Percentiles rank a stretch among this genome's conserved stretches.
phyloP scores from a whole-genome alignment of 2,888 invertebrate genomes.

The Drosophila atripex region DNA sequence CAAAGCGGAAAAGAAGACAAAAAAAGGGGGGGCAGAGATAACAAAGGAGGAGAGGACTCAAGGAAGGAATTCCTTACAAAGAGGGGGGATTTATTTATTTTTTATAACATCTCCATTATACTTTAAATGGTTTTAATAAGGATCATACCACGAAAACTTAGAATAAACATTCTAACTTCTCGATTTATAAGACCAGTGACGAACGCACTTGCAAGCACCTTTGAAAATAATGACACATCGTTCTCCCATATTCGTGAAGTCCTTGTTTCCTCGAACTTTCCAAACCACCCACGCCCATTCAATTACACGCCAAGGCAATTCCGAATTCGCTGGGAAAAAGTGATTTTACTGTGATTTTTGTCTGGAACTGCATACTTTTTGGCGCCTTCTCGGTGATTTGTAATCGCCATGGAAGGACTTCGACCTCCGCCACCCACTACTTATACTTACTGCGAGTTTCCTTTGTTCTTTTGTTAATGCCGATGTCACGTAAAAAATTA shows the following conservation, averaged over 20 bases:
- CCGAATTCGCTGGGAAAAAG: conserved; percentile 32
- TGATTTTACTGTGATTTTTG: conserved; percentile 62
- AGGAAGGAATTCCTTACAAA: conserved; percentile 23
- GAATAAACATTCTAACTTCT: too few relatives aligned
- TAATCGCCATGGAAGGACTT: conserved; percentile 40
- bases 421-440: conserved; percentile 28
- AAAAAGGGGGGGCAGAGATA: conserved; percentile 6
- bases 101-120: background rate
- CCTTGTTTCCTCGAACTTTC: conserved; percentile 16
- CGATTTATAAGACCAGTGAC: background rate
- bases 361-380: conserved; percentile 65
- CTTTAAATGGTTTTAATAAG: background rate
- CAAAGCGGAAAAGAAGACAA: conserved; percentile 42
- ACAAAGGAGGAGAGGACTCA: conserved; percentile 3
- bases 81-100: conserved; percentile 13
- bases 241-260: background rate
- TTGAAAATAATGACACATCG: background rate
- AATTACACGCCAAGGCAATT: conserved; percentile 57
- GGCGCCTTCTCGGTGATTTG: conserved; percentile 69
- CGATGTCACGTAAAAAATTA: conserved; percentile 75
- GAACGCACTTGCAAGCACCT: background rate
- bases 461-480: conserved; percentile 42
- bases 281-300: conserved; percentile 52
- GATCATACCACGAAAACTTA: too few relatives aligned
- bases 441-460: conserved; percentile 18